phyloP scores from a whole-genome alignment of 2,113 vertebrate species.

The Megaceryle torquata region DNA sequence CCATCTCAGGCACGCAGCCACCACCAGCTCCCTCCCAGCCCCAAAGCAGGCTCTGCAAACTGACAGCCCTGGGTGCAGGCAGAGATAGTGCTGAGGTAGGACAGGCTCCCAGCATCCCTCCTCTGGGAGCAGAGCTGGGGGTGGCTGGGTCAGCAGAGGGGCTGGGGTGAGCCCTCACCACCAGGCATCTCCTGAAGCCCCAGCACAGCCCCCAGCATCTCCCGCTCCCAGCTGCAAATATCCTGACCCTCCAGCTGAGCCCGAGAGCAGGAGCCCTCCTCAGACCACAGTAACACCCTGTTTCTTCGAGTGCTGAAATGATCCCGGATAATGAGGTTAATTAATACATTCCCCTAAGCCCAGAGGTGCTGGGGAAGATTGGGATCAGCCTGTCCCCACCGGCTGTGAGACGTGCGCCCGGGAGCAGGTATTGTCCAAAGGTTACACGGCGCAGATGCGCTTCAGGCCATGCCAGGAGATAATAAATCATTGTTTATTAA shows the following conservation, averaged over 20 bases:
- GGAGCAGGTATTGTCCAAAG: not conserved
- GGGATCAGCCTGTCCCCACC: not conserved
- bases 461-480: constrained; percentile 25
- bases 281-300: not conserved
- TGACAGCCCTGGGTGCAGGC: fast-evolving
- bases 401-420: not conserved
- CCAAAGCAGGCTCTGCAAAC: fast-evolving
- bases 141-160: fast-evolving
- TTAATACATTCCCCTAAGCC: not conserved
- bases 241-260: not conserved
- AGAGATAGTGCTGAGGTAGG: fast-evolving
- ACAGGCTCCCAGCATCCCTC: not conserved
- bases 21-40: not conserved
- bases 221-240: not conserved
- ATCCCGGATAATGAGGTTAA: constrained; percentile 20
- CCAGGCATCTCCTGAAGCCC: not conserved
- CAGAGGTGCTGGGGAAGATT: not conserved
- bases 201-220: not conserved
- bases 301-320: not conserved
- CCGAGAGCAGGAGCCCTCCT: not conserved
- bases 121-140: not conserved
- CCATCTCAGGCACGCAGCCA: fast-evolving
- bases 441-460: not conserved
- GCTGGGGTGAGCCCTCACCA: not conserved
- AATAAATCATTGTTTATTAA: constrained; percentile 48